A percentile compares a stretch with the other conserved stretches of the same genome.
Conservation (phyloP, 2,888 invertebrate species). For the Limnephilus lunatus region DNA sequence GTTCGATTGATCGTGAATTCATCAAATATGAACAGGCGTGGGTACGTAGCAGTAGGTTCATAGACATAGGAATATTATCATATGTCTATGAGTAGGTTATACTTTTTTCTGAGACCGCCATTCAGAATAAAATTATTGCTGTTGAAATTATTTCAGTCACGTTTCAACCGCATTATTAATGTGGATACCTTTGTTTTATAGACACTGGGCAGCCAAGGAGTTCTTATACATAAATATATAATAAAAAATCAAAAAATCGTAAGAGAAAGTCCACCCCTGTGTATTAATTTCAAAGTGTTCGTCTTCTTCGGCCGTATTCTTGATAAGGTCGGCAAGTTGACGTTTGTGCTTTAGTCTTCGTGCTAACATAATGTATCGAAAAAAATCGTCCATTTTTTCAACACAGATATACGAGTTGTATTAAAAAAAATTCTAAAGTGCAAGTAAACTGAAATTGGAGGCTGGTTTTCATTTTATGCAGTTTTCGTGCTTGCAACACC, state of each 20-base stretch:
- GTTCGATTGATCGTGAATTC: too few species aligned
- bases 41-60: too few species aligned
- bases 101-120: too few species aligned
- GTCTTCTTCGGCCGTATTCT: neutral
- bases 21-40: too few species aligned
- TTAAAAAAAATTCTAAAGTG: neutral
- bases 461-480: neutral
- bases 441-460: neutral
- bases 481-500: neutral
- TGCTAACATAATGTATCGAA: neutral
- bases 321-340: neutral
- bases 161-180: too few species aligned
- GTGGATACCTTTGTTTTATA: neutral
- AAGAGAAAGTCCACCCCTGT: neutral
- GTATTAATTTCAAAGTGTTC: neutral
- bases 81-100: too few species aligned
- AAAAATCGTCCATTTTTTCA: neutral
- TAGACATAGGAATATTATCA: too few species aligned
- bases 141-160: too few species aligned
- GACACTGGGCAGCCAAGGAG: neutral
- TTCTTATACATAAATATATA: neutral
- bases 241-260: neutral
- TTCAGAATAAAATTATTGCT: too few species aligned
- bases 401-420: neutral
- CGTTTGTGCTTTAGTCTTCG: neutral